phyloP scores from a whole-genome alignment of 2,797 vertebrate species.

The Pantherophis alleghaniensis region DNA sequence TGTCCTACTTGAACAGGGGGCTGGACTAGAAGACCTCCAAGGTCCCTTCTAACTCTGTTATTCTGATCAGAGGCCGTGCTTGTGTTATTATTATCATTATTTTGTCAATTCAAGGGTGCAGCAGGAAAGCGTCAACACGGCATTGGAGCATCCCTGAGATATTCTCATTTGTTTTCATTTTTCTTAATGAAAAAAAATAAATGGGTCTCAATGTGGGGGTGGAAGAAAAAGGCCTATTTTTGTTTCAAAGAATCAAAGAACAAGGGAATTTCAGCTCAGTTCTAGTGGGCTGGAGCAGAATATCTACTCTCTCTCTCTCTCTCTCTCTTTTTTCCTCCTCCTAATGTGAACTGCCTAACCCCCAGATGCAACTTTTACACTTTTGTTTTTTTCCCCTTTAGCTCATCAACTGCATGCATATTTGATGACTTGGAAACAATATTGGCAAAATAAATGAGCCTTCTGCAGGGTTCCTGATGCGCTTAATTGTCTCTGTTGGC shows the following conservation, averaged over 20 bases:
- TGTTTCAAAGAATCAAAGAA: not conserved
- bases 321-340: no score
- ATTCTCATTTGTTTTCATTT: not conserved
- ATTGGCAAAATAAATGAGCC: not conserved
- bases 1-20: no score
- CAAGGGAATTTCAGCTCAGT: not conserved
- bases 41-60: not conserved
- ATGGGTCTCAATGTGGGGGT: not conserved
- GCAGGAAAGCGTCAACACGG: not conserved
- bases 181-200: not conserved
- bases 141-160: not conserved
- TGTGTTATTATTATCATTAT: not conserved
- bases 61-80: not conserved
- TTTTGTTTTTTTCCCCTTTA: not conserved
- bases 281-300: not conserved
- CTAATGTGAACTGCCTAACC: not conserved
- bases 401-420: slow-evolving; percentile 18
- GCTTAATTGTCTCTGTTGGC: not conserved
- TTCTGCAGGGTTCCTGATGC: not conserved
- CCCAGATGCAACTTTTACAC: not conserved
- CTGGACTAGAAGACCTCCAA: not conserved
- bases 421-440: slow-evolving; percentile 2
- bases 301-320: no score
- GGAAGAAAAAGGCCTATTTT: not conserved
- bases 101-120: not conserved